Evolutionary conservation across 2,113 vertebrate species (phyloP), one percentile per base, ranked within the genome.

Genomic region (Engraulis encrasicolus): DNA sequence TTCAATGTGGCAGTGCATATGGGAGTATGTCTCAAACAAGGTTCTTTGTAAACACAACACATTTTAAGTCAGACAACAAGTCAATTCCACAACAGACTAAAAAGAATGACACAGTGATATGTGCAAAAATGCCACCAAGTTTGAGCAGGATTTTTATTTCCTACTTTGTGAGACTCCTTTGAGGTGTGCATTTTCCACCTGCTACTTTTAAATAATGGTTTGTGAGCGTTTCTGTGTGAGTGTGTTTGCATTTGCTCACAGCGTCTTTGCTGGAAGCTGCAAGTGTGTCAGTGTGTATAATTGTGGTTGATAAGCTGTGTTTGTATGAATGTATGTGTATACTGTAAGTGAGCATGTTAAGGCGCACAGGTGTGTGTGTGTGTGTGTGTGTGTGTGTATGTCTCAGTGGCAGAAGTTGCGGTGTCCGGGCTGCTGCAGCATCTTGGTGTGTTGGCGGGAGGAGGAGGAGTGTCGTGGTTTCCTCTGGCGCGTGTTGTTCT

Each of bases 361-460:
- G n/a, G n/a, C n/a, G n/a, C n/a, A n/a, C n/a, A n/a, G n/a, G n/a
- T 81, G 74, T 36, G 34, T 80, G 61, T 80, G 66, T 78, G 50
- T 49, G 48, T 15, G 48, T 48, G 36, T 79, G 77, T 83, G 17
- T 40, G n/a, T 50, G 31, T 50, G 54, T 52, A 36, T 37, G 31
- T 74, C 77, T 98, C 94, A 99, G 92, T 96, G 96, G 92, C 94
- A 93, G 90, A 94, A 92, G 92, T 94, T 96, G 90, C 96, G 97
- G 86, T 94, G 94, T 88, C 94, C 93, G n/a, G 98, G 98, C 93
- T 99, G 97, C 87, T 98, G 96, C 77, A 99, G 90, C 78, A 95
- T 94, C 91, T 90, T 91, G 78, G 93, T 88, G 86, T 90, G 93
- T 84, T 91, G 66, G 18, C 90, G 89, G 71, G 92, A 92, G 27